A percentile compares a stretch with the other conserved stretches of the same genome.
phyloP scores from a whole-genome alignment of 1,140 invertebrate genomes.

The Sarcophaga peregrina region DNA sequence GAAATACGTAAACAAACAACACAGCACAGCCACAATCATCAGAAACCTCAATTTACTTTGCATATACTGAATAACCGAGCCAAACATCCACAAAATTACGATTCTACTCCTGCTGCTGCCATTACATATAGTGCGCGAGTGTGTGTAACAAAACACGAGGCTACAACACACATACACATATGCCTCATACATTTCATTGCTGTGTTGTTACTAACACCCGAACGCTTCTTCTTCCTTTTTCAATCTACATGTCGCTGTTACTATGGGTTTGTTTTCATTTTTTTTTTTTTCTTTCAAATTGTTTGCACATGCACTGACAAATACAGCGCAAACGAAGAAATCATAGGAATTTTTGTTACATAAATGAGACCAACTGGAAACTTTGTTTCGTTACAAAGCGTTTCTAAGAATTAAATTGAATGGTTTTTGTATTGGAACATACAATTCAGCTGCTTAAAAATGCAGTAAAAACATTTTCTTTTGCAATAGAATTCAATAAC shows the following conservation, averaged over 20 bases:
- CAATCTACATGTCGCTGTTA: conserved; percentile 3
- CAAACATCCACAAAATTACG: not conserved
- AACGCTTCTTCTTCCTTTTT: not conserved
- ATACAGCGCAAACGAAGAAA: not conserved
- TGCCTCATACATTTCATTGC: not conserved
- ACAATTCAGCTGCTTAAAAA: no score
- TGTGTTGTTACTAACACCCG: conserved; percentile 8
- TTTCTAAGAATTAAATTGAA: no score
- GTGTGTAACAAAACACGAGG: not conserved
- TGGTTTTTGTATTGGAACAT: no score
- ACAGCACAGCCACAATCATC: not conserved
- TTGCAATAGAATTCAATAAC: no score
- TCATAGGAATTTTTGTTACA: not conserved
- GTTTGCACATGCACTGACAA: not conserved
- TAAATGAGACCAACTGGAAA: not conserved
- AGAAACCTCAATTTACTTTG: conserved; percentile 27
- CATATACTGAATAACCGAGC: not conserved
- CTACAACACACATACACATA: not conserved
- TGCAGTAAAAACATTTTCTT: no score
- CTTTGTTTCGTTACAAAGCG: no score
- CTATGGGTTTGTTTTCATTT: not conserved
- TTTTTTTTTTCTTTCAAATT: not conserved
- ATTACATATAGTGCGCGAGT: not conserved
- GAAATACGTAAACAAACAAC: not conserved
- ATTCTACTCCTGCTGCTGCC: not conserved